A percentile compares a stretch with the other conserved stretches of the same genome.
Evolutionary conservation across 1,140 invertebrate genomes (phyloP).

Genomic region (Trichogramma pretiosum): DNA sequence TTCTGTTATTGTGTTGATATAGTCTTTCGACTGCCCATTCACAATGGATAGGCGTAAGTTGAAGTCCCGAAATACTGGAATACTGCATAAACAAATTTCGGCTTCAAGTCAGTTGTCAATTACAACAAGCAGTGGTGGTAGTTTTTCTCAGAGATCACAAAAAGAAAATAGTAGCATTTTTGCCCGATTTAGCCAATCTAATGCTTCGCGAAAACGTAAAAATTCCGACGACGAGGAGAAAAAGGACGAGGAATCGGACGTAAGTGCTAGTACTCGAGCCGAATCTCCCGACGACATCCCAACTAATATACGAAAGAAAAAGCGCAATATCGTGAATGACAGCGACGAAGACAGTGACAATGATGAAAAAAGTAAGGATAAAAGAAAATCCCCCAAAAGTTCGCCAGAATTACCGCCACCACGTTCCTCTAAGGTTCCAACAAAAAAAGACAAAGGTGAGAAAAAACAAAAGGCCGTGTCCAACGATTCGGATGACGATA

Average conservation of each 20-base stretch:
- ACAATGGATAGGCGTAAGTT: conserved; percentile 18
- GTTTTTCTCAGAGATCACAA: too few species aligned
- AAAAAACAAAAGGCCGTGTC: too few species aligned
- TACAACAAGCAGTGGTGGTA: not conserved
- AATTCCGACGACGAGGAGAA: conserved; percentile 3
- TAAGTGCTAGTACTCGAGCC: not conserved
- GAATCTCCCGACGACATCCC: not conserved
- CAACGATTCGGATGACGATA: not conserved
- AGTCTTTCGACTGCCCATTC: too few species aligned
- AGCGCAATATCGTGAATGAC: not conserved
- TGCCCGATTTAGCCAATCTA: not conserved
- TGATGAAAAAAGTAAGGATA: too few species aligned
- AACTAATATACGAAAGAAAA: not conserved
- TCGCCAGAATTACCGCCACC: not conserved
- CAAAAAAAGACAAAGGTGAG: not conserved
- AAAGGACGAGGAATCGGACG: not conserved
- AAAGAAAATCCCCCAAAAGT: too few species aligned
- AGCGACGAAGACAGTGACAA: not conserved
- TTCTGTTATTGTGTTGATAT: not conserved
- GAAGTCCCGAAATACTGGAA: not conserved
- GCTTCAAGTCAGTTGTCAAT: conserved; percentile 6
- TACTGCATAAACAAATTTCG: conserved; percentile 2
- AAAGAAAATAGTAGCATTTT: not conserved
- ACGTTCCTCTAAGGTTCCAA: not conserved
- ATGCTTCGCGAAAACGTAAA: conserved; percentile 4